Evolutionary conservation across 2,888 invertebrate genomes (phyloP).

Genomic region (Temnothorax ravouxi): DNA sequence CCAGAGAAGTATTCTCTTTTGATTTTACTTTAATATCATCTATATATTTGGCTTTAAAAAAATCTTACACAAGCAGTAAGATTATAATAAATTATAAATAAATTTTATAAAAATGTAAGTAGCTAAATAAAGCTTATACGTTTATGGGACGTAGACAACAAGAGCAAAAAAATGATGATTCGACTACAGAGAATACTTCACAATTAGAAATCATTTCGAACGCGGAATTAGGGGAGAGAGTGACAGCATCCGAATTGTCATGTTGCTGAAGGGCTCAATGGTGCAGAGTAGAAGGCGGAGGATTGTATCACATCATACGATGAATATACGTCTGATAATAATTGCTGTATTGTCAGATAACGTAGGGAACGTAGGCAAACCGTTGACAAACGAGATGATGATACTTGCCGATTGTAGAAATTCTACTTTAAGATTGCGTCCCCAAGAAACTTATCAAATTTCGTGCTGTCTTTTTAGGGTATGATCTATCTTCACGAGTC

Average conservation of each 20-base stretch:
- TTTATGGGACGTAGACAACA: neutral
- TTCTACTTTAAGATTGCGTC: neutral
- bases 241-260: neutral
- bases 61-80: neutral
- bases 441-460: neutral
- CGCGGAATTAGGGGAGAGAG: neutral
- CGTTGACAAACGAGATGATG: neutral
- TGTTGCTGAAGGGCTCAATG: neutral
- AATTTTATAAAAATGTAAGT: neutral
- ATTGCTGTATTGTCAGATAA: neutral
- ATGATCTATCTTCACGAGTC: slow-evolving; percentile 97
- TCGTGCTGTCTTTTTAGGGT: slow-evolving; percentile 89
- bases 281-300: neutral
- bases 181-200: neutral
- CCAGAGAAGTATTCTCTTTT: too few species aligned
- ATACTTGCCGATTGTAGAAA: neutral
- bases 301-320: neutral
- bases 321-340: neutral
- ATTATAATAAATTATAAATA: too few species aligned
- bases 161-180: neutral
- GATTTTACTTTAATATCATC: neutral
- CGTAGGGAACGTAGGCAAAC: neutral
- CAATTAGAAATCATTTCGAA: neutral
- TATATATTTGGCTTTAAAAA: neutral
- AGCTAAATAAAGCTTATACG: neutral